Conservation (phyloP, 2,113 vertebrate species). For the Callospermophilus lateralis region DNA sequence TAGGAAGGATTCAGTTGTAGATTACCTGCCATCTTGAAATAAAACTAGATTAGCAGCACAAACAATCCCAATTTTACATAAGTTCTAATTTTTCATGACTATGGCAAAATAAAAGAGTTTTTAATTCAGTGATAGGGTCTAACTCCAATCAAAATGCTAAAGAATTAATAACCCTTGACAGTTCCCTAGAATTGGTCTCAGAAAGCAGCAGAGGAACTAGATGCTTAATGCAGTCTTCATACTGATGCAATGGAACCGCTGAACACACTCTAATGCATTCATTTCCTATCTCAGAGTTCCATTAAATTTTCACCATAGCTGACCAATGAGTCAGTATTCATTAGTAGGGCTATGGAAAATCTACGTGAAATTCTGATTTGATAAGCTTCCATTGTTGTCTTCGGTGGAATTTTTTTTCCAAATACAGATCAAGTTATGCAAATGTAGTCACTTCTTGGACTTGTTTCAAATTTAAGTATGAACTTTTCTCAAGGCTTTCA, state of each 20-base stretch:
- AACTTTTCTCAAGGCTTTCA: conserved; percentile 79
- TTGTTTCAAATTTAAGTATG: conserved; percentile 87
- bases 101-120: neutral
- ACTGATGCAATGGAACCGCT: conserved; percentile 61
- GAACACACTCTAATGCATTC: conserved; percentile 71
- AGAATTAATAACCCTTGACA: neutral
- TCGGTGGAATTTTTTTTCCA: conserved; percentile 85
- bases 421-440: conserved; percentile 87
- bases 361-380: conserved; percentile 89
- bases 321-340: conserved; percentile 87
- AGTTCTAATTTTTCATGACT: neutral
- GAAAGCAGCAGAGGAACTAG: neutral
- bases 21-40: neutral
- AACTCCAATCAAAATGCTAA: conserved; percentile 63
- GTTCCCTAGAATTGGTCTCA: neutral
- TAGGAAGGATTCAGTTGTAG: neutral
- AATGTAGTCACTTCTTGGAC: conserved; percentile 86
- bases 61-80: neutral
- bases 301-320: conserved; percentile 86
- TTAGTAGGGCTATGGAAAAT: conserved; percentile 87
- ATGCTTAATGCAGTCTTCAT: neutral
- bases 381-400: conserved; percentile 89
- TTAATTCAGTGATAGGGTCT: conserved; percentile 56
- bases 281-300: conserved; percentile 84
- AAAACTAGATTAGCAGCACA: conserved; percentile 1